A percentile compares a stretch with the other conserved stretches of the same genome.
Evolutionary conservation across 2,888 invertebrate species (phyloP).

Genomic region (Antheraea yamamai): DNA sequence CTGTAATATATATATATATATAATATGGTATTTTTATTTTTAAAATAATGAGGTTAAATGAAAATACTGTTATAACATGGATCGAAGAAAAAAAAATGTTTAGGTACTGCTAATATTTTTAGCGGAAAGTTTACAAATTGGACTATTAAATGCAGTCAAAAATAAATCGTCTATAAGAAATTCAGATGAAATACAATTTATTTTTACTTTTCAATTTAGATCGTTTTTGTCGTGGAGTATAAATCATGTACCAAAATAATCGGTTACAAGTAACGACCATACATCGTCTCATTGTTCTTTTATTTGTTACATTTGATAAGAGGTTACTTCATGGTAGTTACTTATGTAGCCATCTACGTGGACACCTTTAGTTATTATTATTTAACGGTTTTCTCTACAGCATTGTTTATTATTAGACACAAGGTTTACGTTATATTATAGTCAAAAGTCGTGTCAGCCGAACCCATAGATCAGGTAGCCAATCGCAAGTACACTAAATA

Average conservation of each 20-base stretch:
- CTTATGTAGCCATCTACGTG: slow-evolving; percentile 40
- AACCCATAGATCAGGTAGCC: slow-evolving; percentile 64
- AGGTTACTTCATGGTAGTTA: slow-evolving; percentile 59
- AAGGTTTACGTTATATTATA: slow-evolving; percentile 39
- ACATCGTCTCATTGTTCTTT: slow-evolving; percentile 74
- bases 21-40: no score
- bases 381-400: slow-evolving; percentile 63
- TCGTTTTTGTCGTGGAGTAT: slow-evolving; percentile 42
- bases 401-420: slow-evolving; percentile 45
- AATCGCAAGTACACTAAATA: slow-evolving; percentile 58
- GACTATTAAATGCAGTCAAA: background rate
- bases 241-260: slow-evolving; percentile 50
- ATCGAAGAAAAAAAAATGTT: no score
- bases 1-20: no score
- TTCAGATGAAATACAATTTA: background rate
- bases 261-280: slow-evolving; percentile 57
- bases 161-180: background rate
- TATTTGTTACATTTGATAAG: slow-evolving; percentile 78
- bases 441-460: slow-evolving; percentile 65
- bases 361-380: slow-evolving; percentile 59
- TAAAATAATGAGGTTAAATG: no score
- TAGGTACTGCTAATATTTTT: no score
- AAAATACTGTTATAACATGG: no score
- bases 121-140: no score
- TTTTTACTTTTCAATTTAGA: background rate